Base-by-base conservation (phyloP, 92 coral and sea anemone species). In the Chrysogorgia sp. region DNA sequence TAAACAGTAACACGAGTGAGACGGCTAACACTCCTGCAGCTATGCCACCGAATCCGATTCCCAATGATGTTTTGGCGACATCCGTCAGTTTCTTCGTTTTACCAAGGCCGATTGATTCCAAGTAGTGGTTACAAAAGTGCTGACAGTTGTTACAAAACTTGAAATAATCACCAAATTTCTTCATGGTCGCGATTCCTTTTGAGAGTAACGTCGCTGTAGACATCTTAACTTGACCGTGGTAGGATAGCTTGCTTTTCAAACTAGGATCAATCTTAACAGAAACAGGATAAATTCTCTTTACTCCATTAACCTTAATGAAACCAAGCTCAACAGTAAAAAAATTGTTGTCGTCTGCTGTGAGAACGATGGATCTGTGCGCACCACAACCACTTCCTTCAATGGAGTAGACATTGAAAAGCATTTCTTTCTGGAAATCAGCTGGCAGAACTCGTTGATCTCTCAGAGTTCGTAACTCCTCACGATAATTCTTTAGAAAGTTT, bases 81-180 rank as follows among this genome's bases (percentile, higher is more conserved):
- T 55, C 83, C 14, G 87, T 83, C 28, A 83, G 55, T 37, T 0
- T 59, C 63, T 63, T 85, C 19, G 77, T 56, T 4, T 65, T 47
- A 17, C 63, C 83, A 28, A 88, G 78, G 9, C 88, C 91, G 66
- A 84, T 84, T 7, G 79, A 69, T 22, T 83, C 82, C 71, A 58
- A 23, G 63, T 77, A 87, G 55, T 29, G 10, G 79, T 80, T 88
- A 71, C 91, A 84, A 81, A 37, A 88, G 37, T 88, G 43, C 32
- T 84, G 88, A 71, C 88, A 88, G 76, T 88, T 84, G 45, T 88
- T 59, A 57, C 91, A 84, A 10, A 63, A 55, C 87, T 88, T 88
- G 84, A 67, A 88, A 71, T 88, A 88, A 2, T 14, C 40, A 0
- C 91, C 89, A 70, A 88, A 88, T 0, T 25, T 23, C 59, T 75